Evolutionary conservation across 1,140 invertebrate species (phyloP), one percentile per base, ranked within the genome.

Genomic region (Lepidostoma basale): DNA sequence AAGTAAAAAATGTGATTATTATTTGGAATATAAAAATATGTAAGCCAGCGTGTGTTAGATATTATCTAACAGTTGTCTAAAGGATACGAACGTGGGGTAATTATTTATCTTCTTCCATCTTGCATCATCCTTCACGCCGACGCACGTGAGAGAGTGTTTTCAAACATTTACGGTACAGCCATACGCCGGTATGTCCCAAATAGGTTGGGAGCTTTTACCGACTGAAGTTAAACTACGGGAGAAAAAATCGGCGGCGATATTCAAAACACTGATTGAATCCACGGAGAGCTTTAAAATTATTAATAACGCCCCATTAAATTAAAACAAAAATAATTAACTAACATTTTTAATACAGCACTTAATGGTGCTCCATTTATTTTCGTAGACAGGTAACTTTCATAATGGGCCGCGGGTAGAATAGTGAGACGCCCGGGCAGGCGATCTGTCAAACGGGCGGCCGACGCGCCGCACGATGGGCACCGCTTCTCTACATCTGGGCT

Each of bases 321-420:
- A 72, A 72, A 72, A 72, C 70, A 67, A 63, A 67, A 72, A 72
- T 72, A 72, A 72, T 72, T 72, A 72, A 68, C 62, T 72, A 65
- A 44, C 60, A 72, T 72, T 68, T 72, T 72, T 72, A 72, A 72
- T 72, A 62, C 62, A 40, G 66, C 70, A 66, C 70, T 72, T 72
- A 72, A 72, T 72, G 70, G 65, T 45, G 66, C 36, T 58, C 70
- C 70, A 72, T 72, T 68, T 68, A 68, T 72, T 72, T 68, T 54
- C 52, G 67, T 65, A 58, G 70, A 72, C 70, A 72, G 70, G 70
- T 67, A 72, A 54, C 62, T 40, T 42, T 49, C 54, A 44, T 72
- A 72, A 72, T 72, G 70, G 60, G 23, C 40, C 62, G 36, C 42
- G 52, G 65, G 49, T 47, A 33, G 49, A 59, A 47, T 63, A 58